These are phyloP conservation scores for Cepaea hortensis DNA, from an alignment of 2,888 invertebrate genomes.

Conservation along the genomic window DNA sequence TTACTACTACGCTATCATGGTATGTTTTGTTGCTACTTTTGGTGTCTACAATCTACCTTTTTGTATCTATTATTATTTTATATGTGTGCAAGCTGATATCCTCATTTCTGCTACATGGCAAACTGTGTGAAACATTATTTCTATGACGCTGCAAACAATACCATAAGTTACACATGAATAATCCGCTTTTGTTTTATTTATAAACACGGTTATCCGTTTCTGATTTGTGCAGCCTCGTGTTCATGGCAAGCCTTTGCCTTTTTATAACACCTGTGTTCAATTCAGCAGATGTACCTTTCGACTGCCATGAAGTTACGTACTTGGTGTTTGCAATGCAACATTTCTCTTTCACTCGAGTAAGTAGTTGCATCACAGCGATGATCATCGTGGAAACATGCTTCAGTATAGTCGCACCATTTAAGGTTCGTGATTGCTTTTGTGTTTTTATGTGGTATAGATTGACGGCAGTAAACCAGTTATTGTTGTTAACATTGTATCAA, in stretches of 20 bases:
- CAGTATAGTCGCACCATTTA: not conserved
- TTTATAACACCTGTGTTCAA: not conserved
- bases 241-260: not conserved
- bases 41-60: no score
- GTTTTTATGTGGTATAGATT: no score
- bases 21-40: no score
- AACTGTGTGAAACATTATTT: no score
- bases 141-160: no score
- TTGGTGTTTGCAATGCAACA: not conserved
- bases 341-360: not conserved
- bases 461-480: no score
- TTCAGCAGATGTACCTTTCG: not conserved
- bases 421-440: no score
- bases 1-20: no score
- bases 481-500: no score
- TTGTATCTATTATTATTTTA: no score
- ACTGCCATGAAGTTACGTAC: not conserved
- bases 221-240: not conserved
- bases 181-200: not conserved
- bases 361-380: not conserved
- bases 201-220: not conserved
- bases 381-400: not conserved
- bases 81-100: no score
- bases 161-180: not conserved
- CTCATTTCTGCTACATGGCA: no score